These are phyloP conservation scores for Monochamus saltuarius DNA, from an alignment of 1,140 invertebrate species.

Conservation along the genomic window DNA sequence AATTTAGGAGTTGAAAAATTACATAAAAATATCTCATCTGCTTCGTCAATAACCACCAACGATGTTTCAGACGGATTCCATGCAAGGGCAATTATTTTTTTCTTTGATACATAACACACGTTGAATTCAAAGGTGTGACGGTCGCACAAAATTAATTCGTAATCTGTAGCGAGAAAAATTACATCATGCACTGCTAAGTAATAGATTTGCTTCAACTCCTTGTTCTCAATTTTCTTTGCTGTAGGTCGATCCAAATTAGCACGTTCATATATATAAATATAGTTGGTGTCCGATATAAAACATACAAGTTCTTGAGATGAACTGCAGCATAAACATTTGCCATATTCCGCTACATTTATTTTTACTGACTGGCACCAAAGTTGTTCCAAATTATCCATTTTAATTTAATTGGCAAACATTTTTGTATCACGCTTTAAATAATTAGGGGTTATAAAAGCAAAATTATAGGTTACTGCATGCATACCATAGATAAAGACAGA, in stretches of 20 bases:
- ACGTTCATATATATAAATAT: no score
- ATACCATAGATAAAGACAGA: no score
- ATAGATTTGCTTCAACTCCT: conserved; percentile 4
- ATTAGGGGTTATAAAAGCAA: no score
- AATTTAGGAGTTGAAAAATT: conserved; percentile 1
- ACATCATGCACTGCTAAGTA: conserved; percentile 19
- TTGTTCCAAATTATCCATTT: conserved; percentile 16
- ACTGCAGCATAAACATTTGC: neutral
- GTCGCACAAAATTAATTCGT: conserved; percentile 9
- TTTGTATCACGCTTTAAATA: no score
- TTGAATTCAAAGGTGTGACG: neutral
- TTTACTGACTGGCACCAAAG: neutral
- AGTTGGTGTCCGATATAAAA: neutral
- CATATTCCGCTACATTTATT: neutral
- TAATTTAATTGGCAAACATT: neutral
- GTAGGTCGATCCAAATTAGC: neutral
- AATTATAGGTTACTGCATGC: no score
- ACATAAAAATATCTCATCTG: conserved; percentile 11
- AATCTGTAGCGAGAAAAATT: conserved; percentile 24
- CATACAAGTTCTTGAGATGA: conserved; percentile 1
- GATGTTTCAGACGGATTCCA: conserved; percentile 28
- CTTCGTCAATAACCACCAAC: conserved; percentile 18
- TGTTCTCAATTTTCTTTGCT: neutral
- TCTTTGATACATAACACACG: neutral
- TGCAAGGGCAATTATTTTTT: conserved; percentile 9